Percentiles rank a stretch among this genome's conserved stretches.
These are phyloP conservation scores for Bruchidius siliquastri DNA, from an alignment of 2,888 invertebrate species.

Conservation along the genomic window DNA sequence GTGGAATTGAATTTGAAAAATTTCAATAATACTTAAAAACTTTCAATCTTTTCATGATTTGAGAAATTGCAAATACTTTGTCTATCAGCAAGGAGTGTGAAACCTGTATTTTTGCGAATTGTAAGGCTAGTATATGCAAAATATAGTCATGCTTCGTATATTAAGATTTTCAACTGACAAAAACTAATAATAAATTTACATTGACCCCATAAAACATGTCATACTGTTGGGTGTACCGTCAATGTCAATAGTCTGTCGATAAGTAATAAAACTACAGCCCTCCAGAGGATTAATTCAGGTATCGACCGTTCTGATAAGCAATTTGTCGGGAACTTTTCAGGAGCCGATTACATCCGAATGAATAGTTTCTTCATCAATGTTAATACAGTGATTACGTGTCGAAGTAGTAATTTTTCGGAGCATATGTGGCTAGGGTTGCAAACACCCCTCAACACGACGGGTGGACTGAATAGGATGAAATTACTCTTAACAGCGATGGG, in stretches of 20 bases:
- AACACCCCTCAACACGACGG: not conserved
- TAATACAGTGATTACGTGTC: constrained; percentile 2
- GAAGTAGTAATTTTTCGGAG: constrained; percentile 1
- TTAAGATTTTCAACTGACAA: too few species aligned
- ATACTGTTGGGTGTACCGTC: not conserved
- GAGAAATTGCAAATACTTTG: too few species aligned
- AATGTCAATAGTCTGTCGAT: not conserved
- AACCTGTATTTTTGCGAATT: too few species aligned
- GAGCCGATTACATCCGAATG: not conserved
- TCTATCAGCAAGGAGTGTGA: too few species aligned
- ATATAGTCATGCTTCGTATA: too few species aligned
- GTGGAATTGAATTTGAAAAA: too few species aligned
- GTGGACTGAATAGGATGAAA: constrained; percentile 1
- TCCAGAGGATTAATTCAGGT: not conserved
- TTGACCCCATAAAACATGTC: too few species aligned
- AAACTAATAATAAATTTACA: too few species aligned
- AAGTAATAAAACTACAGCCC: not conserved
- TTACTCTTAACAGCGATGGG: constrained; percentile 1
- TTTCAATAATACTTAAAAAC: too few species aligned
- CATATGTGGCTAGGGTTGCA: not conserved
- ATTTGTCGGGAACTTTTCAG: not conserved
- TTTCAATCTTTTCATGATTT: too few species aligned
- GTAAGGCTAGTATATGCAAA: too few species aligned
- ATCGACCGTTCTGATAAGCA: not conserved
- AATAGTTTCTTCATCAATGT: not conserved